phyloP scores from a whole-genome alignment of 2,113 vertebrate genomes.

The Ciconia maguari region DNA sequence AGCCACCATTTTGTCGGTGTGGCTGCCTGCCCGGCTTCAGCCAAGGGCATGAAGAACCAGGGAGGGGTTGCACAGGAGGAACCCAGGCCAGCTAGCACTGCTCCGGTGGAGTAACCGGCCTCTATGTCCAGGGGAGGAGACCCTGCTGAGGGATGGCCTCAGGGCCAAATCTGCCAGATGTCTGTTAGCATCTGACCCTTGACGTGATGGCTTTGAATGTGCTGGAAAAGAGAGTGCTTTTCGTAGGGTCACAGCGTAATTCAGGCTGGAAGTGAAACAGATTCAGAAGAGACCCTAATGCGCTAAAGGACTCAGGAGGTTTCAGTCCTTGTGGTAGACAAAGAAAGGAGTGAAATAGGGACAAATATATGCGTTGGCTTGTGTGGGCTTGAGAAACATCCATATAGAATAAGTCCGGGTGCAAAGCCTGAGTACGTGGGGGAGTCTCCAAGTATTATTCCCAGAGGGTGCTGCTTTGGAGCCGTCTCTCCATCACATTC shows the following conservation, averaged over 20 bases:
- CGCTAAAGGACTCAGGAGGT: accelerated
- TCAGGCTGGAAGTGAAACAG: neutral
- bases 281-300: neutral
- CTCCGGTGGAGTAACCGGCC: accelerated
- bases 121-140: neutral
- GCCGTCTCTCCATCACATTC: accelerated
- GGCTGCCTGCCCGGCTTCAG: neutral
- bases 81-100: accelerated
- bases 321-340: neutral
- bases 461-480: neutral
- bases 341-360: neutral
- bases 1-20: neutral
- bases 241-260: accelerated
- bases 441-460: neutral
- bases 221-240: neutral
- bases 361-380: neutral
- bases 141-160: neutral
- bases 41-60: neutral
- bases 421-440: neutral
- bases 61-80: neutral
- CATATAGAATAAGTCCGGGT: neutral
- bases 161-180: neutral
- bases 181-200: neutral
- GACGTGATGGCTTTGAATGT: neutral
- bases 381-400: slow-evolving; percentile 35